Evolutionary conservation across 2,888 invertebrate species (phyloP).

Genomic region (Prosapia bicincta): DNA sequence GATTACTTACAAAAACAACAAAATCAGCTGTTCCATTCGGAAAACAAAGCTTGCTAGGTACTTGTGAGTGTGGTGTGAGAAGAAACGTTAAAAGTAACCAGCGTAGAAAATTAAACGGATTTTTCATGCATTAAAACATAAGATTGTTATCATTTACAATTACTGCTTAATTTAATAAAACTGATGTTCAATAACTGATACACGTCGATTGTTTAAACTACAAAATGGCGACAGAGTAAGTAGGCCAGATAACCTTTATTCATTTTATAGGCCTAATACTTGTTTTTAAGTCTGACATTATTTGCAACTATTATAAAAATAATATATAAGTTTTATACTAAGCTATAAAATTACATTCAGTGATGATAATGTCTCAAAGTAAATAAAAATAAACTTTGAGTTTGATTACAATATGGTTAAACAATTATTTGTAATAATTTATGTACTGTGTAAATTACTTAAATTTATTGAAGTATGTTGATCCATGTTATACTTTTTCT

Average conservation of each 20-base stretch:
- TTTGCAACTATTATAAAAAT: no score
- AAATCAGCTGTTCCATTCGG: not conserved
- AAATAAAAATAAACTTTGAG: no score
- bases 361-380: no score
- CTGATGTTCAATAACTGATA: not conserved
- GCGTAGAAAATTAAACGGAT: not conserved
- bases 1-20: conserved; percentile 2
- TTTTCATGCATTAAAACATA: not conserved
- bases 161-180: not conserved
- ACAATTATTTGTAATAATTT: no score
- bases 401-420: no score
- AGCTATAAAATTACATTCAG: no score
- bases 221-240: conserved; percentile 25
- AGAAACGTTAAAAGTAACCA: not conserved
- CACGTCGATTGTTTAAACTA: not conserved
- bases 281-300: no score
- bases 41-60: not conserved
- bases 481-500: no score
- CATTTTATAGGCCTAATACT: no score
- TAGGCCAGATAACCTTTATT: conserved; percentile 4
- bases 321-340: no score
- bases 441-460: no score
- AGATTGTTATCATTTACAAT: not conserved
- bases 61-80: not conserved
- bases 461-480: no score